Percentiles rank a stretch among this genome's conserved stretches.
Evolutionary conservation across 1,140 invertebrate genomes (phyloP).

Genomic region (Drosophila prosaltans): DNA sequence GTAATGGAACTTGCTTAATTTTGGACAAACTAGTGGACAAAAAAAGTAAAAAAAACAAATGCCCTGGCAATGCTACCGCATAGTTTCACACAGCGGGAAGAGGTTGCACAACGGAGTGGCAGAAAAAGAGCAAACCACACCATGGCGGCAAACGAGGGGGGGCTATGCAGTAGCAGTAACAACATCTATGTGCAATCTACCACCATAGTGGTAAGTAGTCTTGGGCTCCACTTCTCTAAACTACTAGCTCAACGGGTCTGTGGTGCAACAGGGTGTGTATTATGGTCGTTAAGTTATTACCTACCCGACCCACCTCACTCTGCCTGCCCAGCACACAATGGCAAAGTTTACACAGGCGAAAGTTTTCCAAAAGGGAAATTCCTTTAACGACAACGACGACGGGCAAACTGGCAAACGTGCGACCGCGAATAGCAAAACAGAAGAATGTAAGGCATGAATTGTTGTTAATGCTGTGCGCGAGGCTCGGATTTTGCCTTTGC

Average conservation of each 20-base stretch:
- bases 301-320: constrained; percentile 37
- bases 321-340: constrained; percentile 49
- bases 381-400: constrained; percentile 47
- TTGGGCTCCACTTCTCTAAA: constrained; percentile 8
- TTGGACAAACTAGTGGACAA: background rate
- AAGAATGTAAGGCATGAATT: constrained; percentile 66
- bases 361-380: constrained; percentile 68
- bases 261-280: constrained; percentile 79
- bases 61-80: background rate
- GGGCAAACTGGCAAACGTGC: constrained; percentile 6
- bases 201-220: constrained; percentile 21
- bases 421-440: constrained; percentile 21
- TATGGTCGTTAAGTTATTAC: constrained; percentile 82
- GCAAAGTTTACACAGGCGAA: constrained; percentile 78
- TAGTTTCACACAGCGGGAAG: constrained; percentile 1
- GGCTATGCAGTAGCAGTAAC: background rate
- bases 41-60: background rate
- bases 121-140: constrained; percentile 6
- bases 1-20: background rate
- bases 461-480: constrained; percentile 68
- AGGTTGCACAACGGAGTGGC: background rate
- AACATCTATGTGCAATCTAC: background rate
- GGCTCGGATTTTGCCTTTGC: constrained; percentile 58
- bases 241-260: constrained; percentile 8
- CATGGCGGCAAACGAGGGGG: constrained; percentile 12